phyloP scores from a whole-genome alignment of 2,888 invertebrate genomes.

The Temnothorax unifasciatus region DNA sequence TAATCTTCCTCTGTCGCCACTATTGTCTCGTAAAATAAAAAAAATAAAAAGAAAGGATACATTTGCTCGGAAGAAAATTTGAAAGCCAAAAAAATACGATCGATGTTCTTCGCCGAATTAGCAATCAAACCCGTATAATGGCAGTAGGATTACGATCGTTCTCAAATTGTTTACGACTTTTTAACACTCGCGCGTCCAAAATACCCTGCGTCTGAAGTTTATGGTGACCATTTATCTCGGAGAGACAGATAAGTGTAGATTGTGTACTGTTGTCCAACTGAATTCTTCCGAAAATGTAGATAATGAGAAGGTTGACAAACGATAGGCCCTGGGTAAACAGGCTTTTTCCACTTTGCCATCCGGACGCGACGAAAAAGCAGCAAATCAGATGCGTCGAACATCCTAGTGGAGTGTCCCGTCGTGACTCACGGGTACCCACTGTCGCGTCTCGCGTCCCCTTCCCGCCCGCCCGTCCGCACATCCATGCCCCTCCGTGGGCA shows the following conservation, averaged over 20 bases:
- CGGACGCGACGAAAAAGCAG: conserved; percentile 4
- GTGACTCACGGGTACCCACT: conserved; percentile 80
- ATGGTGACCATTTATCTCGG: conserved; percentile 3
- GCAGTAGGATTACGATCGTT: not conserved
- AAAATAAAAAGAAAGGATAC: not conserved
- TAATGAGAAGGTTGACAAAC: not conserved
- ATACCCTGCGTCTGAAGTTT: not conserved
- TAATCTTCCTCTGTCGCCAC: not conserved
- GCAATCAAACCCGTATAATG: not conserved
- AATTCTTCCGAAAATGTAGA: conserved; percentile 6
- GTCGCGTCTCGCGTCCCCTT: conserved; percentile 64
- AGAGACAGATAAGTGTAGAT: conserved; percentile 5
- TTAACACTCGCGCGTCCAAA: not conserved
- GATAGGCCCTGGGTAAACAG: not conserved
- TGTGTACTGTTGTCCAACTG: not conserved
- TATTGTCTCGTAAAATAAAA: not conserved
- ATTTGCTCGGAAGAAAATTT: not conserved
- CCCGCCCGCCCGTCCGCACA: not conserved
- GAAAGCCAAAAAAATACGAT: not conserved
- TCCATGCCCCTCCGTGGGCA: conserved; percentile 55
- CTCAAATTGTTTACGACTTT: conserved; percentile 1
- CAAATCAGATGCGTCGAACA: conserved; percentile 59
- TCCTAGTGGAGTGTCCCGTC: conserved; percentile 75
- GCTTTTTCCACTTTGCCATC: not conserved
- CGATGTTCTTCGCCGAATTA: not conserved